Conservation (phyloP, 92 coral and sea anemone genomes). For the Muricea muricata region DNA sequence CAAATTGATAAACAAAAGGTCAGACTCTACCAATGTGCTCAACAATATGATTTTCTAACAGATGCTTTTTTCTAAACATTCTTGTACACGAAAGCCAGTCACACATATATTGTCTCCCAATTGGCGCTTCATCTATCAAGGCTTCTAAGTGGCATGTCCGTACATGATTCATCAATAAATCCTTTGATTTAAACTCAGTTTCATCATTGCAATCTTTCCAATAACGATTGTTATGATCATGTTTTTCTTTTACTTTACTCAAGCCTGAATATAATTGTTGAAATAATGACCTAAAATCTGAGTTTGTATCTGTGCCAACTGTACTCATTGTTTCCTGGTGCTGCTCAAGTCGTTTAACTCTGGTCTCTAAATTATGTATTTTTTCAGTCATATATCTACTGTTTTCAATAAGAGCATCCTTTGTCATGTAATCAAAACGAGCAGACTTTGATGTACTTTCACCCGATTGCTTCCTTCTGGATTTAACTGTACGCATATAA, state of each 20-base stretch:
- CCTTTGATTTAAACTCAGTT: slow-evolving; percentile 37
- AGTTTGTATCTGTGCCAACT: slow-evolving; percentile 47
- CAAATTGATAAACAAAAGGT: too few species aligned
- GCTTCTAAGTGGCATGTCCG: slow-evolving; percentile 4
- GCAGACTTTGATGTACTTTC: slow-evolving; percentile 13
- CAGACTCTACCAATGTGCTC: slow-evolving; percentile 38
- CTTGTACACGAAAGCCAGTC: slow-evolving; percentile 50
- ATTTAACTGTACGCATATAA: slow-evolving; percentile 41
- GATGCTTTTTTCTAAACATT: slow-evolving; percentile 32
- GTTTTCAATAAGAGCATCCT: slow-evolving; percentile 38
- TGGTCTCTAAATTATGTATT: slow-evolving; percentile 45
- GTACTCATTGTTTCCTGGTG: slow-evolving; percentile 39
- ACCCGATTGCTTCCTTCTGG: slow-evolving; percentile 30
- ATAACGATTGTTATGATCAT: slow-evolving; percentile 30
- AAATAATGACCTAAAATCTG: slow-evolving; percentile 50
- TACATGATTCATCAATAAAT: slow-evolving; percentile 41
- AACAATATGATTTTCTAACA: slow-evolving; percentile 46
- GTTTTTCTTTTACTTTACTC: slow-evolving; percentile 21
- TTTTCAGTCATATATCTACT: slow-evolving; percentile 44
- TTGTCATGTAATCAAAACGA: slow-evolving; percentile 54
- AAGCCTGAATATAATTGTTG: slow-evolving; percentile 30
- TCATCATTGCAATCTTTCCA: slow-evolving; percentile 37
- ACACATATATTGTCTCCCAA: slow-evolving; percentile 25
- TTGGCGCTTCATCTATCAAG: slow-evolving; percentile 29
- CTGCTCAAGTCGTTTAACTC: slow-evolving; percentile 49